Percentiles rank a stretch among this genome's conserved stretches.
phyloP scores from a whole-genome alignment of 1,140 invertebrate species.

The Cotesia glomerata region DNA sequence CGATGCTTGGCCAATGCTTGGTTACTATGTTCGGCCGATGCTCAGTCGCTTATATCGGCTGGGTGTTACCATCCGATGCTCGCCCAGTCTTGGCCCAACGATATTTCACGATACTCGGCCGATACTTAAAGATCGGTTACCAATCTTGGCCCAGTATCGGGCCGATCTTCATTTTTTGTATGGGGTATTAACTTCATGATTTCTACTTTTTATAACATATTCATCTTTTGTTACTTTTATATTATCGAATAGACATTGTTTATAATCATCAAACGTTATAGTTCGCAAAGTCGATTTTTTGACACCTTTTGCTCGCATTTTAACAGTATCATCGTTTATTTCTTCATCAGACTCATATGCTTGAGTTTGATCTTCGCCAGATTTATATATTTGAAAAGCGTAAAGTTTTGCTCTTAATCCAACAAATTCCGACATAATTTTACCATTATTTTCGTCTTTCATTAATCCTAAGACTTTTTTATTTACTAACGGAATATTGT shows the following conservation, averaged over 20 bases:
- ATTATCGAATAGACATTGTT: slow-evolving; percentile 6
- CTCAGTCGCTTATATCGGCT: too few species aligned
- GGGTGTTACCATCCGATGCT: too few species aligned
- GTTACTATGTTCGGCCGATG: too few species aligned
- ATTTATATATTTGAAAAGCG: not conserved
- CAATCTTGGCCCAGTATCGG: too few species aligned
- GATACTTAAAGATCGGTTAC: too few species aligned
- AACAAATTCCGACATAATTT: slow-evolving; percentile 31
- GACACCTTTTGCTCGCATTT: slow-evolving; percentile 27
- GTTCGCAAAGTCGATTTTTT: slow-evolving; percentile 15
- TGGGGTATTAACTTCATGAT: slow-evolving; percentile 7
- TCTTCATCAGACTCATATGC: too few species aligned
- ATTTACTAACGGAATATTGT: slow-evolving; percentile 24
- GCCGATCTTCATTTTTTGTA: too few species aligned
- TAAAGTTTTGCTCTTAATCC: slow-evolving; percentile 33
- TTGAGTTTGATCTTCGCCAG: too few species aligned
- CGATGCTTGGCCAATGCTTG: too few species aligned
- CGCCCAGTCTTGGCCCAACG: too few species aligned
- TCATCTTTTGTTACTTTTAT: not conserved
- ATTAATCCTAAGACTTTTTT: slow-evolving; percentile 29
- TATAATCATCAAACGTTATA: slow-evolving; percentile 22
- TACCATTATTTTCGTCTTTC: slow-evolving; percentile 31
- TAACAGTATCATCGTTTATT: not conserved
- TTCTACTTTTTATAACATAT: too few species aligned
- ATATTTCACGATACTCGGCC: too few species aligned